Base-by-base conservation (phyloP, 2,113 vertebrate genomes). In the Helogale parvula region DNA sequence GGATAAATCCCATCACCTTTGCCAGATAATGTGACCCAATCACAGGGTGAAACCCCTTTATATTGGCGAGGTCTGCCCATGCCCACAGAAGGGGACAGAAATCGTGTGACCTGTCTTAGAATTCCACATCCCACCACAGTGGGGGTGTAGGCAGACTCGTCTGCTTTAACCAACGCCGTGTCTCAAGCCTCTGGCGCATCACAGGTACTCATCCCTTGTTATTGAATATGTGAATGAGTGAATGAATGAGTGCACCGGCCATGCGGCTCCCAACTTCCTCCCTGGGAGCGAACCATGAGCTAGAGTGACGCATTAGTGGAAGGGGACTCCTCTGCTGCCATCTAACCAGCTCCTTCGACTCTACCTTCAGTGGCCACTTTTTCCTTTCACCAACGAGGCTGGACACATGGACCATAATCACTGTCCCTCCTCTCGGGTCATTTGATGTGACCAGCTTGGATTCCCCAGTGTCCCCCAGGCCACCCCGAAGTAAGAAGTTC, bases 401-500 rank as follows among this genome's bases (percentile, higher is more conserved):
- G 57, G 81, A 29, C 47, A 27, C 0, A 9, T 7, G n/a, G 3
- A 31, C 0, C 9, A 17, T 12, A 31, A 1, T 2, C 35, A 4
- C 4, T 13, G 21, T 63, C 41, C 19, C 45, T 82, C 41, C 45
- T 60, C 12, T 0, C n/a, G 31, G 60, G 25, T 12, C 57, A 25
- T 10, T 15, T 14, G 41, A 66, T 54, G 13, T 31, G 76, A 77
- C 0, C 31, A 60, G n/a, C 2, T 35, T 1, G 1, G 35, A 10
- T 31, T 88, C 45, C 50, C 63, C 27, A 13, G 7, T 6, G 66
- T 69, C 23, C 98, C 97, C 90, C 72, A 98, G 97, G 97, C 98
- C 25, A 87, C 66, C 99, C 98, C 98, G 98, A 98, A 98, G 98
- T 88, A 92, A 96, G 97, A 97, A 97, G 98, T 98, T 98, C 98